Evolutionary conservation across 2,888 invertebrate genomes (phyloP), one percentile per base, ranked within the genome.

Genomic region (Athalia circularis): DNA sequence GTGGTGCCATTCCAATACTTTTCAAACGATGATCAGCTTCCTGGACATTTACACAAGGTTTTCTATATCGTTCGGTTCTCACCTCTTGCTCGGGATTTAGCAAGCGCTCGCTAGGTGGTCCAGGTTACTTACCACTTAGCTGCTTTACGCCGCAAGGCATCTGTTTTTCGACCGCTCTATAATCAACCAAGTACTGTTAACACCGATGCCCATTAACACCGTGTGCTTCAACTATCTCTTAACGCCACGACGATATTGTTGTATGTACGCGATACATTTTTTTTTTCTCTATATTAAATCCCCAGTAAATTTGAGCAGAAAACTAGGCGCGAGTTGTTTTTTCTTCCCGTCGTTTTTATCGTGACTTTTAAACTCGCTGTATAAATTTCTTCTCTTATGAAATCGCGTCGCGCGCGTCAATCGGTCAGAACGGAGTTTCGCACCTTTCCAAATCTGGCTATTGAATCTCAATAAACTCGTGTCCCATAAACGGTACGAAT

Each of bases 401-500:
- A 29, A 45, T 47, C 65, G 59, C 54, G 47, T 29, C 29, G 59
- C 76, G 54, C 65, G 76, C 29, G 29, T 29, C 29, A 29, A 65
- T 65, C 78, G 64, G 81, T 87, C 86, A 87, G 87, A 87, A 88
- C 83, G 87, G 86, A 77, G 79, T 83, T 68, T 64, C 85, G 83
- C 85, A 86, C 84, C 85, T 87, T 87, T 85, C 76, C 65, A 59
- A 50, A 50, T 79, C 84, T 81, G 75, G 78, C 76, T 57, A 76
- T 64, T 72, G 82, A 83, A 80, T 84, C 83, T 59, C 45, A 29
- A 47, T 7, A n/a, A 9, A 43, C 72, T 8, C 50, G 54, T 29
- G 68, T 68, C 15, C 72, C 72, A 72, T 59, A 86, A 86, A 85
- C 84, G 82, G 83, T 83, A 72, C 43, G 72, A 72, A 59, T 72